Conservation (phyloP, 2,888 invertebrate species). For the Eilema caniola region DNA sequence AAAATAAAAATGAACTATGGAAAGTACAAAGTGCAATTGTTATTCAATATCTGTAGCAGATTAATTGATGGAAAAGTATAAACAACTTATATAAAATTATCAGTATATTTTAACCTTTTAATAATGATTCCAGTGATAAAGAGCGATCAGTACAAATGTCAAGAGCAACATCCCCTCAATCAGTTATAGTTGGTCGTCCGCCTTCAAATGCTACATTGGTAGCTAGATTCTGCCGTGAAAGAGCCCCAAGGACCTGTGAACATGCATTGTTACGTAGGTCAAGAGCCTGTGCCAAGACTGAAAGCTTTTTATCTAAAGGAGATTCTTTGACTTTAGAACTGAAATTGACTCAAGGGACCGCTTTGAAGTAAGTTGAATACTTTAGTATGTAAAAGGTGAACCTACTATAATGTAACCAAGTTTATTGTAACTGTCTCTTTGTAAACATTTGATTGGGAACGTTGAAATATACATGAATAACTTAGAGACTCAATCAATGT, state of each 20-base stretch:
- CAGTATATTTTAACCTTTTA: not conserved
- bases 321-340: slow-evolving; percentile 93
- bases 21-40: too few species aligned
- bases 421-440: not conserved
- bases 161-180: slow-evolving; percentile 80
- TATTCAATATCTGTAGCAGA: too few species aligned
- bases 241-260: slow-evolving; percentile 94
- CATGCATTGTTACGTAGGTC: slow-evolving; percentile 90
- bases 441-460: slow-evolving; percentile 6
- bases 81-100: too few species aligned
- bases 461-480: slow-evolving; percentile 5
- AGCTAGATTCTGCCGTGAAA: slow-evolving; percentile 93
- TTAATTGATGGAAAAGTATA: too few species aligned
- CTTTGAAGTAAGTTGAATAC: slow-evolving; percentile 89
- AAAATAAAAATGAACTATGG: too few species aligned
- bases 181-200: slow-evolving; percentile 85
- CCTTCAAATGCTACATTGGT: slow-evolving; percentile 92
- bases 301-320: slow-evolving; percentile 94
- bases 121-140: slow-evolving; percentile 73
- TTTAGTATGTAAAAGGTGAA: slow-evolving; percentile 10
- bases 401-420: not conserved
- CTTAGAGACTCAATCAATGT: not conserved
- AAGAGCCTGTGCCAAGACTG: slow-evolving; percentile 92
- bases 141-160: slow-evolving; percentile 83
- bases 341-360: slow-evolving; percentile 93